These are phyloP conservation scores for Luperina testacea DNA, from an alignment of 2,888 invertebrate genomes.

Conservation along the genomic window DNA sequence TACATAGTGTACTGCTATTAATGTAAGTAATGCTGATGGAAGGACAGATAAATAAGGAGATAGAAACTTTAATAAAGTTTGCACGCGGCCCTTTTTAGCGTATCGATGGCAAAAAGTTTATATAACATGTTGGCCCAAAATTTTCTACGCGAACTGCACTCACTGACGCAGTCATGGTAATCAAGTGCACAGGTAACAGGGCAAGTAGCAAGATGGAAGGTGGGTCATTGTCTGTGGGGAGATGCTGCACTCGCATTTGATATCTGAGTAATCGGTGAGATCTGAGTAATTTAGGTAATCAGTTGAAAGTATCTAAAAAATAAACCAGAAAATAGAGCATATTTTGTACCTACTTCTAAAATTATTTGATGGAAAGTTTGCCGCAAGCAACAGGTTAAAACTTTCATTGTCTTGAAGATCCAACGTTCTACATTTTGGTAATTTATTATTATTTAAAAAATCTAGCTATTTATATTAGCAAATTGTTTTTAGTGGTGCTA, in stretches of 20 bases:
- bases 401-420: not conserved
- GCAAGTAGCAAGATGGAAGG: not conserved
- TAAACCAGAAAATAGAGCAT: not conserved
- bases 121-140: not conserved
- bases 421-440: not conserved
- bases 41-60: constrained; percentile 50
- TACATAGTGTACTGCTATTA: constrained; percentile 55
- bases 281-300: too few relatives aligned
- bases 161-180: not conserved
- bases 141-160: not conserved
- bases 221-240: not conserved
- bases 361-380: not conserved
- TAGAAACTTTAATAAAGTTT: constrained; percentile 14
- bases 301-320: not conserved
- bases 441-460: not conserved
- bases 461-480: not conserved
- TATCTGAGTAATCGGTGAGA: not conserved
- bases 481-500: not conserved
- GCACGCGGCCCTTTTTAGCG: not conserved
- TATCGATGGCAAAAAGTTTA: not conserved
- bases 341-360: not conserved
- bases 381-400: not conserved
- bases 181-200: not conserved
- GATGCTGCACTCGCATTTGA: not conserved
- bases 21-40: constrained; percentile 51